Percentiles rank a stretch among this genome's conserved stretches.
Conservation (phyloP, 2,888 invertebrate genomes). For the Athalia cordata region DNA sequence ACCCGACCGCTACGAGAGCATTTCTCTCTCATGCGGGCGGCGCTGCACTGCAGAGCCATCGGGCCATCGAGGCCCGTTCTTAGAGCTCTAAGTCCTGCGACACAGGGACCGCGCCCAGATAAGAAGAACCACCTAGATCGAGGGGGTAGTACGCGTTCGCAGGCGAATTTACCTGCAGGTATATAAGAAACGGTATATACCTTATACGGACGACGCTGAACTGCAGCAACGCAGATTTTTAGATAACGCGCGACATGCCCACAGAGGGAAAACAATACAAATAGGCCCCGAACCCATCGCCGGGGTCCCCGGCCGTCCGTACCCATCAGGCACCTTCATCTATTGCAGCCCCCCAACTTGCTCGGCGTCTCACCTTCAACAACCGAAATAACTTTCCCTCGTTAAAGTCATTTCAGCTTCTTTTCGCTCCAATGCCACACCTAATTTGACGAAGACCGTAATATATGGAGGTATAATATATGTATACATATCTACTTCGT, state of each 20-base stretch:
- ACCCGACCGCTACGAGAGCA: conserved; percentile 43
- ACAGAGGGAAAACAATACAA: conserved; percentile 49
- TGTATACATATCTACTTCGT: too few species aligned
- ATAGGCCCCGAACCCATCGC: conserved; percentile 48
- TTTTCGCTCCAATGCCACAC: conserved; percentile 35
- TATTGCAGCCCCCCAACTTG: conserved; percentile 3
- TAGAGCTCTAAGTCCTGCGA: conserved; percentile 20
- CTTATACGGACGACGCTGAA: conserved; percentile 23
- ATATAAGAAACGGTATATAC: conserved; percentile 39
- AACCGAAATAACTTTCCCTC: conserved; percentile 36
- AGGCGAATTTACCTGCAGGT: conserved; percentile 63
- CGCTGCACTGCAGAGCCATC: not conserved
- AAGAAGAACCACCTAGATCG: conserved; percentile 55
- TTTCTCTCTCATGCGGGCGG: conserved; percentile 19
- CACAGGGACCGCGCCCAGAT: conserved; percentile 53
- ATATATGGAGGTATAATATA: not conserved
- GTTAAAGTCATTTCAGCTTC: conserved; percentile 42
- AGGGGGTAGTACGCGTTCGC: conserved; percentile 45
- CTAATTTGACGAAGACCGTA: not conserved
- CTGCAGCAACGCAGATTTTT: conserved; percentile 42
- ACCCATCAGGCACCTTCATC: conserved; percentile 30
- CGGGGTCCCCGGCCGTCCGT: not conserved
- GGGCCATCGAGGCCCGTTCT: not conserved
- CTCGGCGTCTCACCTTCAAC: conserved; percentile 15
- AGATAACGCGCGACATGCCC: conserved; percentile 48